A percentile compares a stretch with the other conserved stretches of the same genome.
Conservation (phyloP, 1,140 invertebrate species). For the Cyrtorhinus lividipennis region DNA sequence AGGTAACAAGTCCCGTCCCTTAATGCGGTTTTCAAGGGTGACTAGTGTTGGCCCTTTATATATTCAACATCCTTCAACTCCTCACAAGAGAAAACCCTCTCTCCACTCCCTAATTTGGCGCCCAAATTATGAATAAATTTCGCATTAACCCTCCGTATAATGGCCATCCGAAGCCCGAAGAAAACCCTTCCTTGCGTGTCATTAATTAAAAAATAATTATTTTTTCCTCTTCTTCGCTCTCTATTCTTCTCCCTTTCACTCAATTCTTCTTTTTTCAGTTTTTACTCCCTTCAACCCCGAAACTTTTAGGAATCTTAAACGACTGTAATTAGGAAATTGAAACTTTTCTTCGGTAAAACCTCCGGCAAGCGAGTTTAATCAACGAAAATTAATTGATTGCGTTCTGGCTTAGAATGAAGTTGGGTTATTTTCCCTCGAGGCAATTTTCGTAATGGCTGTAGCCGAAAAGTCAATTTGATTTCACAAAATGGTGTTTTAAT, state of each 20-base stretch:
- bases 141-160: conserved; percentile 13
- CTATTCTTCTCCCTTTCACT: not conserved
- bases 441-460: too few relatives aligned
- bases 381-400: not conserved
- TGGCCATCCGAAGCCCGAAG: conserved; percentile 7
- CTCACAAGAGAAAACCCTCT: too few relatives aligned
- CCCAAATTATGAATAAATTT: conserved; percentile 17
- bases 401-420: too few relatives aligned
- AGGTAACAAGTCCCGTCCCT: conserved; percentile 11
- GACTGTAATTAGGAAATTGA: conserved; percentile 15
- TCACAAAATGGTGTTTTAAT: too few relatives aligned
- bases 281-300: not conserved
- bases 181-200: conserved; percentile 4
- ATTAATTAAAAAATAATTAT: conserved; percentile 17
- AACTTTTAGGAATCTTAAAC: conserved; percentile 12
- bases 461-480: too few relatives aligned
- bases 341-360: not conserved
- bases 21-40: not conserved
- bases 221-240: too few relatives aligned
- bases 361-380: not conserved
- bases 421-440: too few relatives aligned
- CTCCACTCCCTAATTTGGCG: conserved; percentile 10
- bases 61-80: not conserved
- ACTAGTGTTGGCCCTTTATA: conserved; percentile 8
- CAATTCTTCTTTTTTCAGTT: not conserved